Percentiles rank a stretch among this genome's conserved stretches.
Conservation (phyloP, 2,888 invertebrate species). For the Aethes cnicana region DNA sequence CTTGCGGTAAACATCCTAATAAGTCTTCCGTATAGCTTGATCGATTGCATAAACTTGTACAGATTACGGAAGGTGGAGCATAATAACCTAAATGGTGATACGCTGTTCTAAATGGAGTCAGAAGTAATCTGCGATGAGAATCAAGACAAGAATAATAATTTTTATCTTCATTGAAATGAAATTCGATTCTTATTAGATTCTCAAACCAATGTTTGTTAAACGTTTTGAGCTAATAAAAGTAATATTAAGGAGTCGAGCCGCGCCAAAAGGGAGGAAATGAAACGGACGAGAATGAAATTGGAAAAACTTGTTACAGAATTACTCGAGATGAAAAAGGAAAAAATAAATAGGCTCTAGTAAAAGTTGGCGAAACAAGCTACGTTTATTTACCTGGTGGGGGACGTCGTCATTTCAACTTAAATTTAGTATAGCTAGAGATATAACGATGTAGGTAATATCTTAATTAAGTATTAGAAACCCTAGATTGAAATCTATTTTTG, state of each 20-base stretch:
- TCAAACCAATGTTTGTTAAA: conserved; percentile 78
- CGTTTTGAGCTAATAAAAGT: conserved; percentile 80
- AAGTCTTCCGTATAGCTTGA: conserved; percentile 20
- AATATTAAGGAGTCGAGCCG: conserved; percentile 70
- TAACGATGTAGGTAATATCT: too few relatives aligned
- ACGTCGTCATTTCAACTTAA: conserved; percentile 35
- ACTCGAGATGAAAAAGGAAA: conserved; percentile 68
- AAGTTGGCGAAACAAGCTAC: conserved; percentile 59
- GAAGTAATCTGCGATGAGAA: conserved; percentile 17
- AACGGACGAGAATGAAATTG: conserved; percentile 79
- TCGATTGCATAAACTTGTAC: conserved; percentile 9
- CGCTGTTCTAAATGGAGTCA: conserved; percentile 5
- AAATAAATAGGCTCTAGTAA: conserved; percentile 71
- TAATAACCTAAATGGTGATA: conserved; percentile 9
- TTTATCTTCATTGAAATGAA: conserved; percentile 54
- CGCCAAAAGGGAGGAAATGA: conserved; percentile 75
- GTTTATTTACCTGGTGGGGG: conserved; percentile 50
- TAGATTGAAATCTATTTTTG: too few relatives aligned
- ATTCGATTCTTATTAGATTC: conserved; percentile 70
- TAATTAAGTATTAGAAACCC: too few relatives aligned
- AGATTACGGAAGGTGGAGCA: conserved; percentile 7
- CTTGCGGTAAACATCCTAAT: conserved; percentile 56
- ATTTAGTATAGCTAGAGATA: too few relatives aligned
- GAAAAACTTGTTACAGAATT: conserved; percentile 80
- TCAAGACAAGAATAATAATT: background rate